These are phyloP conservation scores for Cloeon dipterum DNA, from an alignment of 2,888 invertebrate genomes.

Conservation along the genomic window DNA sequence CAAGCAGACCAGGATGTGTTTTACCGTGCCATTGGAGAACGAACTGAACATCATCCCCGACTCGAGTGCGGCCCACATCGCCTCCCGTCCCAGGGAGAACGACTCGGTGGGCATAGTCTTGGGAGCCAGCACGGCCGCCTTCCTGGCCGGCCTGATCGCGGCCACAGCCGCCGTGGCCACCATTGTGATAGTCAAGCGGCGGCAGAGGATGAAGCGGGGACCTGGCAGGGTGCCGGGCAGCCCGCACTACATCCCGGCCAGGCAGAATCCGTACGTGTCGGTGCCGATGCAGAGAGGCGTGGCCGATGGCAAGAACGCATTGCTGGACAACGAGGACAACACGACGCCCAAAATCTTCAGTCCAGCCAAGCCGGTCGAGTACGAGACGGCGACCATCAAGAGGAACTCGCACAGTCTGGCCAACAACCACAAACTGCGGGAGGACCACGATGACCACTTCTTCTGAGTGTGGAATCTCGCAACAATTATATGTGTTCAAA, in stretches of 20 bases:
- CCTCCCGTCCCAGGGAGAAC: conserved; percentile 9
- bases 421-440: conserved; percentile 32
- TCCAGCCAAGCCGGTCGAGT: conserved; percentile 36
- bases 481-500: too few relatives aligned
- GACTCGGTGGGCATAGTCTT: conserved; percentile 27
- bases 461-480: too few relatives aligned
- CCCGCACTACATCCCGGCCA: conserved; percentile 58
- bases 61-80: not conserved
- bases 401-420: conserved; percentile 46
- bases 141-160: conserved; percentile 10
- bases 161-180: conserved; percentile 9
- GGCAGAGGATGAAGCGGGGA: conserved; percentile 9
- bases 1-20: conserved; percentile 41
- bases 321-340: conserved; percentile 16
- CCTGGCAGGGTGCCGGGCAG: conserved; percentile 35
- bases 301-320: conserved; percentile 26
- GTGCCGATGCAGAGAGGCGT: conserved; percentile 30
- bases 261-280: conserved; percentile 64
- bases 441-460: conserved; percentile 39
- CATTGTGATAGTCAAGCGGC: conserved; percentile 13
- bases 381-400: conserved; percentile 52
- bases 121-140: conserved; percentile 22
- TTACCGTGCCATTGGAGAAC: conserved; percentile 15
- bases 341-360: conserved; percentile 42
- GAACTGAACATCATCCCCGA: conserved; percentile 11